Evolutionary conservation across 2,888 invertebrate genomes (phyloP), one percentile per base, ranked within the genome.

Genomic region (Trichopria drosophilae): DNA sequence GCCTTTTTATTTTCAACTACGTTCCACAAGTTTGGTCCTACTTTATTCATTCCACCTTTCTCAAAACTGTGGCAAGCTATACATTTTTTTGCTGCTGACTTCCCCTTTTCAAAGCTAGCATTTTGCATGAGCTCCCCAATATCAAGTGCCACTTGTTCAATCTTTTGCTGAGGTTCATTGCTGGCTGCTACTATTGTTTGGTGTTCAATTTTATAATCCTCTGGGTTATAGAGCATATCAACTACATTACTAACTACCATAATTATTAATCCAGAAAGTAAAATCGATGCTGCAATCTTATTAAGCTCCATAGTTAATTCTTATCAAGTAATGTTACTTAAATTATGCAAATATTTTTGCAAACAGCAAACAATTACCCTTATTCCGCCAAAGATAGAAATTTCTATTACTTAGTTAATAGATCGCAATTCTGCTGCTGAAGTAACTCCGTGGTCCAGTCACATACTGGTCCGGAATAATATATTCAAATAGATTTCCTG

Each of bases 1-100:
- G 44, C 44, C 44, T 44, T 44, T 44, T 44, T 44, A 35, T 44
- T 44, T 44, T 35, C 34, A 44, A 44, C 44, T 44, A 44, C 44
- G 44, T 44, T 44, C 44, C 44, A 44, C 35, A 44, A 44, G n/a
- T 44, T 44, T 44, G 44, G 44, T 44, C 44, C 44, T 44, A 44
- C 44, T 44, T 44, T 44, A 44, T 44, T 44, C 44, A 44, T 44
- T 44, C 44, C 44, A 44, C 44, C 44, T 44, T 44, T 44, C 44
- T 44, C 44, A 44, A 44, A 44, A n/a, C 44, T 44, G 28, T 44
- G 44, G 35, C 44, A 44, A 10, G 44, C 44, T 44, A 44, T 44
- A 13, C 44, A 44, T 44, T 44, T 44, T 34, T 44, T 44, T n/a
- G 44, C 44, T 44, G 44, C 44, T 44, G 44, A 44, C 29, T 44